These are phyloP conservation scores for Agelaius tricolor DNA, from an alignment of 2,113 vertebrate genomes.

Conservation along the genomic window DNA sequence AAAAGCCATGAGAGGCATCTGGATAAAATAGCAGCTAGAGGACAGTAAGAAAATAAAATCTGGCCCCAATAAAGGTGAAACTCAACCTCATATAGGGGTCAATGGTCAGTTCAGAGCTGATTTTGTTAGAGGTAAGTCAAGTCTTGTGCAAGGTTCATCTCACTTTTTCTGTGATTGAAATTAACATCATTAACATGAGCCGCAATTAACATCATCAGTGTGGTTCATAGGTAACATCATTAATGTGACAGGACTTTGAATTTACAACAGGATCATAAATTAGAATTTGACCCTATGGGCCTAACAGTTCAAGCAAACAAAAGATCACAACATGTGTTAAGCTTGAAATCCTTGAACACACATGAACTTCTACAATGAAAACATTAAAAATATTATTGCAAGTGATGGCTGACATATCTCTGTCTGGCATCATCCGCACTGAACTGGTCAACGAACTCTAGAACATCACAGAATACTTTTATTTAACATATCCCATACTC, in stretches of 20 bases:
- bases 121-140: background rate
- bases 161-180: background rate
- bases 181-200: background rate
- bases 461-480: background rate
- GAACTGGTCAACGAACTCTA: background rate
- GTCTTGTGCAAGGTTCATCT: background rate
- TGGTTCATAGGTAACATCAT: background rate
- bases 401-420: background rate
- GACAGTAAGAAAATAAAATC: background rate
- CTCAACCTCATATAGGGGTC: background rate
- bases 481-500: background rate
- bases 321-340: background rate
- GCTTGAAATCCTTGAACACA: background rate
- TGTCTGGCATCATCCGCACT: background rate
- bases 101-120: fast-evolving
- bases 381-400: background rate
- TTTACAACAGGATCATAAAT: background rate
- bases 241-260: background rate
- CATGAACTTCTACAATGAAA: background rate
- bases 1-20: background rate
- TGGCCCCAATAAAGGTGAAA: background rate
- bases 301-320: background rate
- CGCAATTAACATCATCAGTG: background rate
- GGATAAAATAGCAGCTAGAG: background rate
- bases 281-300: background rate